phyloP scores from a whole-genome alignment of 2,113 vertebrate species.

The Xenotilapia longispinis region DNA sequence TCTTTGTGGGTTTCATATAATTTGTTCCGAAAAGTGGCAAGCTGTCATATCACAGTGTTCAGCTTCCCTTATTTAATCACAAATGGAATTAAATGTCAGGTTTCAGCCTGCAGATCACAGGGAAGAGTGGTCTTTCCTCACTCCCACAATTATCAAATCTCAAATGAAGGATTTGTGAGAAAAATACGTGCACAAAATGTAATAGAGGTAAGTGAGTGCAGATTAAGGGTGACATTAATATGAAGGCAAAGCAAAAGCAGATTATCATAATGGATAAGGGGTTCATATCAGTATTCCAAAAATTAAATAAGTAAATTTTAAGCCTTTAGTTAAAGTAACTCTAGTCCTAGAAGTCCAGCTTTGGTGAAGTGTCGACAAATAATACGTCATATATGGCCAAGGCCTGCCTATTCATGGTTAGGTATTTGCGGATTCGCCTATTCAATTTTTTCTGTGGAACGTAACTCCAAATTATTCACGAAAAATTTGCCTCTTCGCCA shows the following conservation, averaged over 20 bases:
- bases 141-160: not conserved
- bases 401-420: not conserved
- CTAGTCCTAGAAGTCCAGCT: not conserved
- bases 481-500: accelerated
- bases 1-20: not conserved
- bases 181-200: not conserved
- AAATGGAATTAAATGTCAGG: not conserved
- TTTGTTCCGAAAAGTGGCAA: not conserved
- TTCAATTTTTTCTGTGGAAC: not conserved
- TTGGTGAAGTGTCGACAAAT: not conserved
- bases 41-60: not conserved
- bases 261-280: not conserved
- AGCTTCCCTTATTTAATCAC: not conserved
- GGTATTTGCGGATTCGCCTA: not conserved
- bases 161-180: not conserved
- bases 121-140: not conserved
- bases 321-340: not conserved
- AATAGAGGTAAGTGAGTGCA: not conserved
- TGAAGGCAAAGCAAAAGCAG: not conserved
- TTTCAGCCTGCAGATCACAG: not conserved
- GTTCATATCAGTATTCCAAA: not conserved
- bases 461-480: not conserved
- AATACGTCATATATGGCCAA: not conserved
- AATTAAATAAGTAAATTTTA: not conserved
- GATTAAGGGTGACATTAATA: not conserved